These are phyloP conservation scores for Luidia sarsii DNA, from an alignment of 53 echinoderm and acorn worm genomes.

Conservation along the genomic window DNA sequence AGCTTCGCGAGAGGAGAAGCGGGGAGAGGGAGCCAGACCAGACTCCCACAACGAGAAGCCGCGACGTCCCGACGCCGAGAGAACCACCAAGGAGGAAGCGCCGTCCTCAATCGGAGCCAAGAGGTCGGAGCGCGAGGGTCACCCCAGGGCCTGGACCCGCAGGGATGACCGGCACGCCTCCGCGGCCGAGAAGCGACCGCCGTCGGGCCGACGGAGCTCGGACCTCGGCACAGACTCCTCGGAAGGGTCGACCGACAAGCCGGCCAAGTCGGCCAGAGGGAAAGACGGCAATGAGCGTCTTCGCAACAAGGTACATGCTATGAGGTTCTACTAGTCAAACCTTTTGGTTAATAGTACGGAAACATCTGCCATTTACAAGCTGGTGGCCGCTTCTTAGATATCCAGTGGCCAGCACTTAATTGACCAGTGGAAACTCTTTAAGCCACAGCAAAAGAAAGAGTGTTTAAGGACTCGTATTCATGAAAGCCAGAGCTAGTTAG, in stretches of 20 bases:
- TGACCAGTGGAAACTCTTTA: not conserved
- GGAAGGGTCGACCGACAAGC: constrained; percentile 31
- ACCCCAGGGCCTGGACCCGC: not conserved
- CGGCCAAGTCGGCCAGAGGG: constrained; percentile 11
- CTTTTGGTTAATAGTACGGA: not conserved
- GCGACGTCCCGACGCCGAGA: not conserved
- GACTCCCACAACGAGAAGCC: not conserved
- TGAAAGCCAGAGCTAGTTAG: too few species aligned
- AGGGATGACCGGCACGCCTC: constrained; percentile 18
- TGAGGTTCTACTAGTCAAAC: not conserved
- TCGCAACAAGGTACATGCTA: constrained; percentile 24
- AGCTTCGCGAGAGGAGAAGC: constrained; percentile 1
- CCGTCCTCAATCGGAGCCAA: constrained; percentile 12
- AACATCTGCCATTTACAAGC: not conserved
- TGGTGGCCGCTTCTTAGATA: not conserved
- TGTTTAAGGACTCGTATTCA: not conserved
- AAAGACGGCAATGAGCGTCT: constrained; percentile 21
- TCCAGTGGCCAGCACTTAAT: not conserved
- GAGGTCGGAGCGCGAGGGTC: constrained; percentile 41
- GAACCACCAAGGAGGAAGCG: not conserved
- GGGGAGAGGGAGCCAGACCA: not conserved
- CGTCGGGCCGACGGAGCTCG: not conserved
- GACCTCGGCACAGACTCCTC: not conserved
- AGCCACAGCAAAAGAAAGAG: not conserved
- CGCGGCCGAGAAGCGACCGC: not conserved